These are phyloP conservation scores for Eutolmus rufibarbis DNA, from an alignment of 2,888 invertebrate species.

Conservation along the genomic window DNA sequence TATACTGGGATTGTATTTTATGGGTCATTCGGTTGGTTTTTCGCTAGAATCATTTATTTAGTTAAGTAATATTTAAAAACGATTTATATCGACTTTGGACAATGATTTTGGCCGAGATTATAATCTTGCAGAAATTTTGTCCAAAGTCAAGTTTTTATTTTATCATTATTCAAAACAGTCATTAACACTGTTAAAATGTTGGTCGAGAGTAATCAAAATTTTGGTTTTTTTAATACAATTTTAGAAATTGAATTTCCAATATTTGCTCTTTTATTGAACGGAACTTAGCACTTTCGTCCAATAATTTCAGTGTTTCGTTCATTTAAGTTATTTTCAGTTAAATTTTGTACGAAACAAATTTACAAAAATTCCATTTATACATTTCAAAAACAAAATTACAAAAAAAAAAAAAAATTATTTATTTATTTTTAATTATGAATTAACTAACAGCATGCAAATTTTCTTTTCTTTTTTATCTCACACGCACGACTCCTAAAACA, in stretches of 20 bases:
- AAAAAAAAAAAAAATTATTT: conserved; percentile 38
- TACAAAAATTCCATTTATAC: background rate
- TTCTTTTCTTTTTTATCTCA: conserved; percentile 57
- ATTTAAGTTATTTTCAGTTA: background rate
- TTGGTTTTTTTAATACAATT: background rate
- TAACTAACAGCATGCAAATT: conserved; percentile 52
- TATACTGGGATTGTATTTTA: background rate
- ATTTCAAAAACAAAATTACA: background rate
- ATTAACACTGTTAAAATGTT: background rate
- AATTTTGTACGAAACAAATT: background rate
- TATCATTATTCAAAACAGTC: background rate
- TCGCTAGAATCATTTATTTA: conserved; percentile 1
- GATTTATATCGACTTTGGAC: background rate
- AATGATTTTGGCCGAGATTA: background rate
- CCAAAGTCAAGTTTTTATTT: background rate
- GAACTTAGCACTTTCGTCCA: background rate
- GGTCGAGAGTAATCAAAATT: background rate
- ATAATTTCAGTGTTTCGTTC: background rate
- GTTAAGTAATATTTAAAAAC: background rate
- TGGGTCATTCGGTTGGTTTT: background rate
- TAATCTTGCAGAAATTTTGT: background rate
- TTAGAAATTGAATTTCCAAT: no score
- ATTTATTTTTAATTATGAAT: conserved; percentile 40
- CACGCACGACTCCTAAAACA: conserved; percentile 48
- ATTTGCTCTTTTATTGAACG: background rate